Conservation (phyloP, 2,888 invertebrate genomes). For the Acanthosepion pharaonis region DNA sequence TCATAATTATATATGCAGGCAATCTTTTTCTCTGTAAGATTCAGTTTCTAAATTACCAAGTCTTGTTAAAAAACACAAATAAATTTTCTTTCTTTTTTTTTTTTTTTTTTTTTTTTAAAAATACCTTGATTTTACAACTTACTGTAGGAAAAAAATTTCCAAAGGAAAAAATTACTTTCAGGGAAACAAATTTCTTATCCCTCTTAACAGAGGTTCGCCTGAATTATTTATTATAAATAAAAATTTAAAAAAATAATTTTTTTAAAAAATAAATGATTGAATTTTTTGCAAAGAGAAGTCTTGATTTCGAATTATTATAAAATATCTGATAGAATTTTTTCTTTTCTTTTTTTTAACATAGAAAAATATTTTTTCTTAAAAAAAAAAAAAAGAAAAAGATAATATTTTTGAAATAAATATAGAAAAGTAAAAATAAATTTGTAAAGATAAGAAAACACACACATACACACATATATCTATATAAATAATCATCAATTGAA, state of each 20-base stretch:
- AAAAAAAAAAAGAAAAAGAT: not conserved
- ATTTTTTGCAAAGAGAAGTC: not conserved
- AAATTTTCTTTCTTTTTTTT: too few species aligned
- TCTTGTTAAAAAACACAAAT: not conserved
- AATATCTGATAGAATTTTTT: not conserved
- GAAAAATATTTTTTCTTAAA: not conserved
- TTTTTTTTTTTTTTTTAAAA: not conserved
- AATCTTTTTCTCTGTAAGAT: not conserved
- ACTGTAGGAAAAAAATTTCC: not conserved
- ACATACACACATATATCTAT: not conserved
- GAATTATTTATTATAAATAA: not conserved
- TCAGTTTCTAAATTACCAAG: not conserved
- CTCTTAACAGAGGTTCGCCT: not conserved
- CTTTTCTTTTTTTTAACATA: not conserved
- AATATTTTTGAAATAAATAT: not conserved
- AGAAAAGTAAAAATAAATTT: not conserved
- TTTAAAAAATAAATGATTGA: not conserved
- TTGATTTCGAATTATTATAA: not conserved
- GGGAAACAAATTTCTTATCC: not conserved
- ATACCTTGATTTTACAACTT: not conserved
- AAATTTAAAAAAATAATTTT: not conserved
- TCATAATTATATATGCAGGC: not conserved
- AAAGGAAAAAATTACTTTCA: not conserved
- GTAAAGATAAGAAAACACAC: not conserved
- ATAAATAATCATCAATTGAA: not conserved